A percentile compares a stretch with the other conserved stretches of the same genome.
Evolutionary conservation across 2,888 invertebrate species (phyloP).

Genomic region (Epirrita christyi): DNA sequence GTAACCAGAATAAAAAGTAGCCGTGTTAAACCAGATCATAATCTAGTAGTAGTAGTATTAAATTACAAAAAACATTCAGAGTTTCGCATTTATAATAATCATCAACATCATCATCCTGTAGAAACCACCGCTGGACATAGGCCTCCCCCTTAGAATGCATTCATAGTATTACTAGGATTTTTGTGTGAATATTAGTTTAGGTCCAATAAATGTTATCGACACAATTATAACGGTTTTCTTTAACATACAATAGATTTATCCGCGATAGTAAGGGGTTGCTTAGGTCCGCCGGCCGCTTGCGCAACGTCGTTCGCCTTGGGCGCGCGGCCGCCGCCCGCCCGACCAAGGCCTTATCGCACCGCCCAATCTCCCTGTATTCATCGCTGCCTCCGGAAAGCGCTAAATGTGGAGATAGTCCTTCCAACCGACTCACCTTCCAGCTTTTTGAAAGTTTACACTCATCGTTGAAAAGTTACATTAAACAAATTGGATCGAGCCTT

Average conservation of each 20-base stretch:
- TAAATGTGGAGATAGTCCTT: constrained; percentile 72
- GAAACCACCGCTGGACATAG: too few relatives aligned
- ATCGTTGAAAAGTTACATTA: constrained; percentile 75
- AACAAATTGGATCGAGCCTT: constrained; percentile 72
- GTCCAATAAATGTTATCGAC: too few relatives aligned
- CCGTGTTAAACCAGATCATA: too few relatives aligned
- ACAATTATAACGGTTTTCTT: neutral
- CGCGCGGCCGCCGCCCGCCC: constrained; percentile 44
- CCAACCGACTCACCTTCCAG: constrained; percentile 65
- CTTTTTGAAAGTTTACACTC: constrained; percentile 70
- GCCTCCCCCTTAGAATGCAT: too few relatives aligned
- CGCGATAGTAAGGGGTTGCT: neutral
- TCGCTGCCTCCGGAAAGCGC: constrained; percentile 67
- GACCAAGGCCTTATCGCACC: constrained; percentile 64
- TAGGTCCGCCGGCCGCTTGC: constrained; percentile 12
- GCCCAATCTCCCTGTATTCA: constrained; percentile 79
- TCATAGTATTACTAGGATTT: too few relatives aligned
- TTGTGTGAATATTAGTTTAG: too few relatives aligned
- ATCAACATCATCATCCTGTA: too few relatives aligned
- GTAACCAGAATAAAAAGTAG: too few relatives aligned
- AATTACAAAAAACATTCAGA: too few relatives aligned
- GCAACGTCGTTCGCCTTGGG: constrained; percentile 19
- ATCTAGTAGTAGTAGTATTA: too few relatives aligned
- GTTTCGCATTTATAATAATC: too few relatives aligned
- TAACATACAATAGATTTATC: constrained; percentile 4